Base-by-base conservation (phyloP, 2,113 vertebrate genomes). In the Nanorana parkeri region DNA sequence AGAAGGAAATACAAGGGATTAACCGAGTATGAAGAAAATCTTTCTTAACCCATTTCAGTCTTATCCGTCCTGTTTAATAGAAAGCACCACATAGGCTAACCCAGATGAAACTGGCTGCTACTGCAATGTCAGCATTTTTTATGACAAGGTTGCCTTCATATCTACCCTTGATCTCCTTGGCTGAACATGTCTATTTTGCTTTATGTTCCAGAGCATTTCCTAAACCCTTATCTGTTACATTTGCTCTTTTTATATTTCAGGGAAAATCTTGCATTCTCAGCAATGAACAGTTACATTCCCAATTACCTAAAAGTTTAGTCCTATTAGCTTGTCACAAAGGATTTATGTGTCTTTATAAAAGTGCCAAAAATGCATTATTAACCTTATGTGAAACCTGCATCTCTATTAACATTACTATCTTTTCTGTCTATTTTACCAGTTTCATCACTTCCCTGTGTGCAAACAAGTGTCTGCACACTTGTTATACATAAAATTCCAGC, bases 181-280 rank as follows among this genome's bases (percentile, higher is more conserved):
- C 68, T 81, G 68, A 81, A 81, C 68, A 81, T 74, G 79, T 81
- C 60, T 55, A 81, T 81, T 81, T 81, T 73, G 26, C 58, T 65
- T 63, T 61, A 68, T 81, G 79, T 74, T 66, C 56, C 67, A 47
- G 17, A 5, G 32, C 26, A 36, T 21, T 51, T 55, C 36, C 56
- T 55, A 32, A 52, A 74, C 41, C 23, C 55, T 69, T 69, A 66
- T 64, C 79, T 81, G 24, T 74, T 81, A 65, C 47, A 61, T 78
- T 78, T 60, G 65, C 61, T 80, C 47, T 60, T 51, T 74, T 65
- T 73, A 56, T 54, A 32, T 61, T 23, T 21, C 29, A 66, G 78
- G 26, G 32, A 32, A 32, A 73, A 73, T 74, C 60, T 55, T 66
- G 69, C 69, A 63, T 41, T 73, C 68, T 81, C 79, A 81, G 60